A percentile compares a stretch with the other conserved stretches of the same genome.
phyloP scores from a whole-genome alignment of 2,797 vertebrate species.

The Bradypodion pumilum region DNA sequence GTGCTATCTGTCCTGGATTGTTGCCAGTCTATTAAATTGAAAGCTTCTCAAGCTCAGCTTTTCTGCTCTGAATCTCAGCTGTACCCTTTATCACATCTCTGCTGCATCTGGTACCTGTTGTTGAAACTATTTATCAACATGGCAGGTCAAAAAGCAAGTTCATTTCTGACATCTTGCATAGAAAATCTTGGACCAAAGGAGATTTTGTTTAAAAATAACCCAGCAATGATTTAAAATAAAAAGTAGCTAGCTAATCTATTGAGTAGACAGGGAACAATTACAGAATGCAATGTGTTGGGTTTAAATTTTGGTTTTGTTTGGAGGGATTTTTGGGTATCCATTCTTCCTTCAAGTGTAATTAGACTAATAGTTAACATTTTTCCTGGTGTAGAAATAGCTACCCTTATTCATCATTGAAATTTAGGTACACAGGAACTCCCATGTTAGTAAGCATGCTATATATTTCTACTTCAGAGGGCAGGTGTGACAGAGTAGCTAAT shows the following conservation, averaged over 20 bases:
- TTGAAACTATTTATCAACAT: not conserved
- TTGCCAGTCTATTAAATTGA: constrained; percentile 26
- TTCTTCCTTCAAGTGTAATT: not conserved
- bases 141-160: not conserved
- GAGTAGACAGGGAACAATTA: not conserved
- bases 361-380: not conserved
- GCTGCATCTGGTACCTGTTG: not conserved
- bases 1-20: not conserved
- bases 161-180: not conserved
- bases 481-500: no score
- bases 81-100: constrained; percentile 11
- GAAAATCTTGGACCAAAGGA: not conserved
- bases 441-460: not conserved
- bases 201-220: not conserved
- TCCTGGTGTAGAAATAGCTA: not conserved
- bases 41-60: constrained; percentile 1
- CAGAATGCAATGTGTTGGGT: not conserved
- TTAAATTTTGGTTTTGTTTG: not conserved
- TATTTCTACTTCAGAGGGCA: not conserved
- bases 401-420: not conserved
- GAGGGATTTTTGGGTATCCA: not conserved
- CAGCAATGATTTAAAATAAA: not conserved
- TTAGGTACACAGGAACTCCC: not conserved
- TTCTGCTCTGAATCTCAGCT: not conserved
- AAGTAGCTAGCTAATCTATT: not conserved